Percentiles rank a stretch among this genome's conserved stretches.
These are phyloP conservation scores for Perca schrenkii DNA, from an alignment of 2,113 vertebrate species.

Conservation along the genomic window DNA sequence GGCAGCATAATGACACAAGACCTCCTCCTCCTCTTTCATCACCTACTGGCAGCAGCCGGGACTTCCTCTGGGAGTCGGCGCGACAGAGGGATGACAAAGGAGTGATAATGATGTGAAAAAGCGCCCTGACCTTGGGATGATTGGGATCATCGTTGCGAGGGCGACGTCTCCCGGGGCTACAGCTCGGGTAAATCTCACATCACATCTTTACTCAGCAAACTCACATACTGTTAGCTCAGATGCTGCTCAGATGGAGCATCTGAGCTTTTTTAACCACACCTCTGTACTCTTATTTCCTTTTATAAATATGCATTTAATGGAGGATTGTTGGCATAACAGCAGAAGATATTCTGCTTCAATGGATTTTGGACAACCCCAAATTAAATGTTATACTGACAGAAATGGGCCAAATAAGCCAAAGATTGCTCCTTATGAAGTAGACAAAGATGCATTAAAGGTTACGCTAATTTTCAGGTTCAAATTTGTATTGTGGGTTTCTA, in stretches of 20 bases:
- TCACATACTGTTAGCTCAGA: slow-evolving; percentile 41
- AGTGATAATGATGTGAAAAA: slow-evolving; percentile 68
- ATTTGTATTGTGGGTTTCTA: too few relatives aligned
- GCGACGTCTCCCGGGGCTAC: slow-evolving; percentile 26
- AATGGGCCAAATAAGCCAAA: neutral
- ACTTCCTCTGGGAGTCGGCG: slow-evolving; percentile 34
- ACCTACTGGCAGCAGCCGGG: slow-evolving; percentile 19
- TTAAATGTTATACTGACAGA: too few relatives aligned
- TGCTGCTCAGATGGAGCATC: neutral
- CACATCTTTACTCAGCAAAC: slow-evolving; percentile 49
- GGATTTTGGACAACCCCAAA: neutral
- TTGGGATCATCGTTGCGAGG: slow-evolving; percentile 47
- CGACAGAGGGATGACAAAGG: slow-evolving; percentile 21
- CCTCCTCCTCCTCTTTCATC: slow-evolving; percentile 13
- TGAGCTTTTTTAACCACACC: neutral
- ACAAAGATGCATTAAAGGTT: neutral
- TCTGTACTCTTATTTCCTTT: neutral
- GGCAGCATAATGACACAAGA: slow-evolving; percentile 13
- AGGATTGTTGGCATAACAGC: neutral
- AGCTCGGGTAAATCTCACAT: slow-evolving; percentile 49
- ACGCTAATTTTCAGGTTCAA: too few relatives aligned
- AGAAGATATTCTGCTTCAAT: neutral
- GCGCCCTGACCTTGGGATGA: slow-evolving; percentile 67
- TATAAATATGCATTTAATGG: neutral
- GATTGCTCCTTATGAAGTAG: neutral